Evolutionary conservation across 2,113 vertebrate species (phyloP).

Genomic region (Boleophthalmus pectinirostris): DNA sequence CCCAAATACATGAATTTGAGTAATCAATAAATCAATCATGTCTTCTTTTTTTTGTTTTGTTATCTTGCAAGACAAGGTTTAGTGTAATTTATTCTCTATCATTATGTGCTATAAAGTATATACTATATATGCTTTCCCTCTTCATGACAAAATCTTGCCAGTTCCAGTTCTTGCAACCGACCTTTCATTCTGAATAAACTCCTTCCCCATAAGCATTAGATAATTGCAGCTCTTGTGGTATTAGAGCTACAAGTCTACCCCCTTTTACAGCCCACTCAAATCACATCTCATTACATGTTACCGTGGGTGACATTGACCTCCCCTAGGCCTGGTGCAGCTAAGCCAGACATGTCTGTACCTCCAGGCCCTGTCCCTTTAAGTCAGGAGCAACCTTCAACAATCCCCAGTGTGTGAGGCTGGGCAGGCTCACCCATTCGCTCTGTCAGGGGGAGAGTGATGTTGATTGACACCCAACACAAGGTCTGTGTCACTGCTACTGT

Average conservation of each 20-base stretch:
- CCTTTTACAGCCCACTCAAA: not conserved
- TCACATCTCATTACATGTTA: conserved; percentile 12
- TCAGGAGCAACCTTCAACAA: conserved; percentile 23
- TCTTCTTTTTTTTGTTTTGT: no score
- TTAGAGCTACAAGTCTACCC: not conserved
- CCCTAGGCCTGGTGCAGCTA: conserved; percentile 2
- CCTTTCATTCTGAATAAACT: conserved; percentile 1
- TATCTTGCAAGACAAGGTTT: no score
- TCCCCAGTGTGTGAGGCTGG: conserved; percentile 31
- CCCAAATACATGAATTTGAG: no score
- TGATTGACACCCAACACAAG: conserved; percentile 71
- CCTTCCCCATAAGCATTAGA: not conserved
- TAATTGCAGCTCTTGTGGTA: not conserved
- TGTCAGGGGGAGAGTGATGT: conserved; percentile 50
- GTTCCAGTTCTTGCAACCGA: not conserved
- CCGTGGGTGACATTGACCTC: conserved; percentile 27
- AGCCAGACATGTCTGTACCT: conserved; percentile 4
- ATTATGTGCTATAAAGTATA: no score
- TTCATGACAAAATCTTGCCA: not conserved
- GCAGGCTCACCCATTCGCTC: conserved; percentile 33
- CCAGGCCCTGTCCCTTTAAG: conserved; percentile 27
- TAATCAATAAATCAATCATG: no score
- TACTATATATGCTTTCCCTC: not conserved
- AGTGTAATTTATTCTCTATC: no score
- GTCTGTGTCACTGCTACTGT: conserved; percentile 57